Evolutionary conservation across 2,888 invertebrate species (phyloP), one percentile per base, ranked within the genome.

Genomic region (Eristalis intricaria): DNA sequence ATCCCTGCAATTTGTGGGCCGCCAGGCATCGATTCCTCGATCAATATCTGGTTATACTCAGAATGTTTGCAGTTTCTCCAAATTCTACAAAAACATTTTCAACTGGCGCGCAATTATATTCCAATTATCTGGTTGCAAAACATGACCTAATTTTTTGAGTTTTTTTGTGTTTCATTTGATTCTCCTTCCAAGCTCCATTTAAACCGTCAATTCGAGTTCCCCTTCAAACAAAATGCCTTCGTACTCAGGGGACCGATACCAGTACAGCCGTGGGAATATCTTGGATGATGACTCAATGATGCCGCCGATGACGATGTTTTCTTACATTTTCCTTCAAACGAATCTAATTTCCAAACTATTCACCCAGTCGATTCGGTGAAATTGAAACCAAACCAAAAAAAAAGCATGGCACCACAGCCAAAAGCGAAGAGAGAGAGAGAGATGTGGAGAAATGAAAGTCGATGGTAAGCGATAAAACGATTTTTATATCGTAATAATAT

Each of bases 401-500:
- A 19, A n/a, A 10, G 26, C 3, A 26, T 3, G 19, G 19, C 50
- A 66, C 40, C 23, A 66, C 22, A 26, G 7, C 26, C 13, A 35
- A 23, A 29, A 29, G 4, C 29, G 0, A 5, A 29, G 1, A 15
- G n/a, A 61, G 56, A 4, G n/a, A 74, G 26, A 2, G 3, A 26
- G 26, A 26, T 26, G 26, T 1, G 26, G 26, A 26, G 38, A 15
- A 29, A 0, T 13, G 10, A 68, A 68, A 68, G 61, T 56, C n/a
- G 35, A 38, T n/a, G 60, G 10, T n/a, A 43, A 43, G 43, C 58
- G 64, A 66, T 66, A 80, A 66, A 73, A 80, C 75, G 70, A 80
- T 76, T 76, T 76, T 84, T 76, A 63, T 81, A 76, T 75, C 71
- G 68, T 81, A 64, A 86, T 66, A 82, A 76, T 71, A 84, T 78